These are phyloP conservation scores for Drosophila anomalata DNA, from an alignment of 2,888 invertebrate species.

Conservation along the genomic window DNA sequence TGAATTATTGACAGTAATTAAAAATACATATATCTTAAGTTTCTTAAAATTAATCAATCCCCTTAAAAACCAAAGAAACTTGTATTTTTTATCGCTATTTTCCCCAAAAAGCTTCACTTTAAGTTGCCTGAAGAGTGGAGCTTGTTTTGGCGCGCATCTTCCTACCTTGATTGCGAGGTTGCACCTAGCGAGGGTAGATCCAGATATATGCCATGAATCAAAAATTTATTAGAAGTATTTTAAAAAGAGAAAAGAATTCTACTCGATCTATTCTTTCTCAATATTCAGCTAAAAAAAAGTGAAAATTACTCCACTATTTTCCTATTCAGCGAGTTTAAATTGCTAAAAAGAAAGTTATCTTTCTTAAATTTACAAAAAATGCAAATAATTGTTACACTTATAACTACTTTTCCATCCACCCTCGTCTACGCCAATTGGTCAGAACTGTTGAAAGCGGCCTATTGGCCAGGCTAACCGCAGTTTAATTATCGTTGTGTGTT, in stretches of 20 bases:
- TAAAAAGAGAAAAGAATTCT: no score
- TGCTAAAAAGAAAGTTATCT: neutral
- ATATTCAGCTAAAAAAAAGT: neutral
- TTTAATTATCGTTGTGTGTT: slow-evolving; percentile 47
- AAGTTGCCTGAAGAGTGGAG: slow-evolving; percentile 12
- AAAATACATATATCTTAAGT: no score
- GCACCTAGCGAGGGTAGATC: slow-evolving; percentile 14
- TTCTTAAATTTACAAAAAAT: neutral
- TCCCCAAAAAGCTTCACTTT: neutral
- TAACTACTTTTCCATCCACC: neutral
- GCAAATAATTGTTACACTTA: neutral
- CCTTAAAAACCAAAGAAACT: no score
- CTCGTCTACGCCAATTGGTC: slow-evolving; percentile 22
- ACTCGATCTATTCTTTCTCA: neutral
- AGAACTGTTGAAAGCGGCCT: slow-evolving; percentile 36
- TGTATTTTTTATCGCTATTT: neutral
- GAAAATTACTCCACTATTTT: neutral
- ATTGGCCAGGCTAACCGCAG: slow-evolving; percentile 19
- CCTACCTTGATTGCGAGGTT: slow-evolving; percentile 21
- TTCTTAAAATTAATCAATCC: no score
- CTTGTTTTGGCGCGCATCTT: slow-evolving; percentile 52
- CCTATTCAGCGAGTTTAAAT: neutral
- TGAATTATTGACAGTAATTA: no score
- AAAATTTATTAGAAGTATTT: neutral
- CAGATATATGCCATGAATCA: neutral